phyloP scores from a whole-genome alignment of 1,140 invertebrate genomes.

The Pemphigus obesinymphae region DNA sequence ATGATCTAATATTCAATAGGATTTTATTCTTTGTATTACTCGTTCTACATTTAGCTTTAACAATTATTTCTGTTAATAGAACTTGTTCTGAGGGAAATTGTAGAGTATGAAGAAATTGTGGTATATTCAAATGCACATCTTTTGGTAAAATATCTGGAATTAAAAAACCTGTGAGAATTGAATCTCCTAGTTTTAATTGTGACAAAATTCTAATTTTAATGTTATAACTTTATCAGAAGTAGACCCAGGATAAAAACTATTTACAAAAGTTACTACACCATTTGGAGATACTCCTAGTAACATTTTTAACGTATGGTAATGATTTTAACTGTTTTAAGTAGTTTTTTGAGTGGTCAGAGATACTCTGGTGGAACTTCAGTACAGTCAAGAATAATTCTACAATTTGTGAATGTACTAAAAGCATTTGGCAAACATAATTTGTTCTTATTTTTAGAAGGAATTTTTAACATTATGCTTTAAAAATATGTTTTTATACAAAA shows the following conservation, averaged over 20 bases:
- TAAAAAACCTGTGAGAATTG: not conserved
- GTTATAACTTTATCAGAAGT: not conserved
- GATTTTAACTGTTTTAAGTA: too few relatives aligned
- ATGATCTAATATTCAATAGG: not conserved
- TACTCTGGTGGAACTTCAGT: not conserved
- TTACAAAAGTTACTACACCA: not conserved
- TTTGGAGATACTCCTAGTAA: not conserved
- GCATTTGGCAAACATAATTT: too few relatives aligned
- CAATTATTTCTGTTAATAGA: not conserved
- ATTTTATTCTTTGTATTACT: not conserved
- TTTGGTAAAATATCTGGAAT: not conserved
- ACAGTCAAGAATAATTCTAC: not conserved
- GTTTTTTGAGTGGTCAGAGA: not conserved
- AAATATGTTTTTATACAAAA: too few relatives aligned
- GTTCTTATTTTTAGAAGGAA: too few relatives aligned
- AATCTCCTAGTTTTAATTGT: not conserved
- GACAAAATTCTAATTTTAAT: not conserved
- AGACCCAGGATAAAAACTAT: not conserved
- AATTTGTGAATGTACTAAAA: too few relatives aligned
- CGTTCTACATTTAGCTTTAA: not conserved
- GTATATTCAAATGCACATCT: not conserved
- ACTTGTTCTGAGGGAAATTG: not conserved
- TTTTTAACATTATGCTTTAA: too few relatives aligned
- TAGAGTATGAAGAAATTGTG: not conserved
- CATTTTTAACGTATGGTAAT: not conserved